phyloP scores from a whole-genome alignment of 1,140 invertebrate species.

The Neodiprion pinetum region DNA sequence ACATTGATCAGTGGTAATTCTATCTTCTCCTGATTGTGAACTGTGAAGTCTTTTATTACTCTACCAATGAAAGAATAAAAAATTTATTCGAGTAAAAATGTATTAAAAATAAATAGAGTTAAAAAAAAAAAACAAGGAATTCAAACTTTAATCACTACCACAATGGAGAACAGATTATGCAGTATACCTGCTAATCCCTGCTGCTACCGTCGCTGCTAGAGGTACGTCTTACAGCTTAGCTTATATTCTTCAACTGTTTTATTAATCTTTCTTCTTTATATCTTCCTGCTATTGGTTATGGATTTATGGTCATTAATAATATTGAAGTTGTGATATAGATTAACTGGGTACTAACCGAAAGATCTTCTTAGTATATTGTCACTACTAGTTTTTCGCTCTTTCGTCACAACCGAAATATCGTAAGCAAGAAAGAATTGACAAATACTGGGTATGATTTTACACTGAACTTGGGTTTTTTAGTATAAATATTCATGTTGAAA shows the following conservation, averaged over 20 bases:
- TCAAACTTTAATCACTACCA: conserved; percentile 48
- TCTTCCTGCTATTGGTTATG: background rate
- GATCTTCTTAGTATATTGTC: too few relatives aligned
- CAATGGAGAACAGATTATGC: conserved; percentile 52
- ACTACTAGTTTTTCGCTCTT: too few relatives aligned
- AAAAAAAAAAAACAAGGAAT: conserved; percentile 20
- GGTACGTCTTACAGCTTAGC: conserved; percentile 60
- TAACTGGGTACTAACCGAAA: background rate
- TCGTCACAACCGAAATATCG: too few relatives aligned
- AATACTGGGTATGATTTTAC: background rate
- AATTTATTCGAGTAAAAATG: background rate
- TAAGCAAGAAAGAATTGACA: too few relatives aligned
- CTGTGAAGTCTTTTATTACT: too few relatives aligned
- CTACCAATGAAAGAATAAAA: background rate
- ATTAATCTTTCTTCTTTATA: background rate
- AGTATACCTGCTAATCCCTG: conserved; percentile 54
- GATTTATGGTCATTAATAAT: conserved; percentile 3
- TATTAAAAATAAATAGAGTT: background rate
- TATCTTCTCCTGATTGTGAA: too few relatives aligned
- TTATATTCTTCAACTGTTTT: conserved; percentile 44
- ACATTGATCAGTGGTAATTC: too few relatives aligned
- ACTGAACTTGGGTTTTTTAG: conserved; percentile 14
- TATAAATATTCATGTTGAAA: background rate
- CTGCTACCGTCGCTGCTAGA: conserved; percentile 57
- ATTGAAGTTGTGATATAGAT: background rate